Conservation (phyloP, 2,113 vertebrate genomes). For the Cricetomys ansorgei region DNA sequence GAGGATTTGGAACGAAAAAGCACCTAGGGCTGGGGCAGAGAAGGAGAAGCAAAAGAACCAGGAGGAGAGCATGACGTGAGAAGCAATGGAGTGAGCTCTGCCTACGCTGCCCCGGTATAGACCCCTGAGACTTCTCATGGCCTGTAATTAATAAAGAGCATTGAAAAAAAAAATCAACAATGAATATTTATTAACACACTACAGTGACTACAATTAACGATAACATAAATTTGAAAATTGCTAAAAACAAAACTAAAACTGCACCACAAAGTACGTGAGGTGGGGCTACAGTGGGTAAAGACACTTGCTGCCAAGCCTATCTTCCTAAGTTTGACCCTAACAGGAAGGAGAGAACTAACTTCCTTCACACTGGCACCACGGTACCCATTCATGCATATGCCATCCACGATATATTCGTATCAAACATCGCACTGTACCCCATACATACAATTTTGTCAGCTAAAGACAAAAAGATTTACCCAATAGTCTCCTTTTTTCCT, state of each 20-base stretch:
- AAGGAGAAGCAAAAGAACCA: too few relatives aligned
- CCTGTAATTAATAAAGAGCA: too few relatives aligned
- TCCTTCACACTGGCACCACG: background rate
- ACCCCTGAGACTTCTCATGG: too few relatives aligned
- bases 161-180: too few relatives aligned
- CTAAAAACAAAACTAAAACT: background rate
- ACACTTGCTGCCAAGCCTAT: background rate
- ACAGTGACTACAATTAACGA: background rate
- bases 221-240: background rate
- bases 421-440: background rate
- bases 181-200: too few relatives aligned
- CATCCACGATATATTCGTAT: background rate
- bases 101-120: too few relatives aligned
- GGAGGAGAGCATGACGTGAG: too few relatives aligned
- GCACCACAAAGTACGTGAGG: background rate
- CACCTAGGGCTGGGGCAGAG: too few relatives aligned
- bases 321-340: background rate
- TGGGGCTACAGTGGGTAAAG: background rate
- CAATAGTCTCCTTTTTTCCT: constrained; percentile 28
- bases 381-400: background rate
- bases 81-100: too few relatives aligned
- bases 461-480: background rate
- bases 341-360: background rate
- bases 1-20: too few relatives aligned
- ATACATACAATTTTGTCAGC: background rate